Evolutionary conservation across 2,113 vertebrate genomes (phyloP), one percentile per base, ranked within the genome.

Genomic region (Gulo gulo): DNA sequence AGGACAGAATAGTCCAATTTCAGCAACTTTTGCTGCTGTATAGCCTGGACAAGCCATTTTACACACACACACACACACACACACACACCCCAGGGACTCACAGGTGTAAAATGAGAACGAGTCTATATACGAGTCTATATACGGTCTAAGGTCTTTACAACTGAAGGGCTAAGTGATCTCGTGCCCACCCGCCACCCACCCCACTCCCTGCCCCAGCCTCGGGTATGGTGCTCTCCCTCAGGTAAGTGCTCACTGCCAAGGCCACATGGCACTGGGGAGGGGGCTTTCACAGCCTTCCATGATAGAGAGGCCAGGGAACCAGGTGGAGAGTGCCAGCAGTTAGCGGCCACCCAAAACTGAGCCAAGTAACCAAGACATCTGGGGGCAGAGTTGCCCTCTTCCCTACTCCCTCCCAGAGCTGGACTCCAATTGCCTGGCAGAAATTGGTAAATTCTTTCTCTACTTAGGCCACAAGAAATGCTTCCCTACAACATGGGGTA

Each of bases 391-490:
- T 0, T 0, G 71, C 42, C 61, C 80, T 81, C 84, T 95, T 59
- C 59, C 45, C 85, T 55, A 36, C 34, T 95, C 39, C 42, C 59
- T 92, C 59, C 42, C 80, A 34, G 81, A 94, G 52, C 5, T 95
- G 92, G 91, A 94, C 84, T 94, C 88, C 63, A 67, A 67, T 34
- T 26, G 91, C 88, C 94, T 81, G 88, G 80, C 87, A 88, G 89
- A 93, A 94, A 93, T 88, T 23, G 87, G 76, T 97, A 96, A 83
- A 95, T 84, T 84, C 76, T 81, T 91, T 82, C 65, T 95, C 47
- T 87, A 50, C 61, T 88, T 91, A 76, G 55, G 88, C 86, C 83
- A 96, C 74, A 95, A 61, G 57, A 63, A 95, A 89, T 26, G 73
- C 45, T 93, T 55, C 47, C 82, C 45, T 84, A 65, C 34, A 73